Base-by-base conservation (phyloP, 2,888 invertebrate species). In the Trilocha varians region DNA sequence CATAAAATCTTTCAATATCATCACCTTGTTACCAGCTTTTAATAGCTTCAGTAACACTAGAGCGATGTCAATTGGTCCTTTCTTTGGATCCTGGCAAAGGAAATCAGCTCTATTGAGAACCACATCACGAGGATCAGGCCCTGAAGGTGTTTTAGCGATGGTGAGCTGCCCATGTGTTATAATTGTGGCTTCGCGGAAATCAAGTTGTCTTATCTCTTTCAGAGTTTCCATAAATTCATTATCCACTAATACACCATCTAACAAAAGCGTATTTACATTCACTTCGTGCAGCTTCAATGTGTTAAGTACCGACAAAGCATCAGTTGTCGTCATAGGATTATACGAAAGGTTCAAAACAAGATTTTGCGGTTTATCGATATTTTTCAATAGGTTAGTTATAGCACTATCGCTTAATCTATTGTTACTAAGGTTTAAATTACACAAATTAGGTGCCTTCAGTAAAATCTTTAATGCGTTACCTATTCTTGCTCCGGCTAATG, bases 171-270 rank as follows among this genome's bases (percentile, higher is more conserved):
- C 78, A 42, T 72, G 65, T 1, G 62, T 70, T 2, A 78, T 50
- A 3, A 55, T 45, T 15, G 64, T 40, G 34, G 65, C 57, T 33
- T 54, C 52, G 40, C 64, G 66, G 3, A 49, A 49, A 42, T 63
- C 62, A 13, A 58, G 46, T 5, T 13, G 1, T 46, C 62, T 63
- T 1, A 70, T 45, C 2, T 48, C n/a, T 2, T 49, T 8, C 3
- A 72, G 46, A 2, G 60, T 15, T 3, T 42, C 13, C 13, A 78
- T 14, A 50, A 76, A 78, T 0, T 53, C 43, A 11, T 32, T 33
- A 41, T 59, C 52, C 0, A 80, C 71, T 13, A 52, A 47, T 1
- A 80, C 55, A 45, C 75, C 72, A 0, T 78, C 71, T 62, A 79
- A 53, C 4, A 62, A 45, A 5, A 78, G 43, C 13, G 56, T 55